Percentiles rank a stretch among this genome's conserved stretches.
phyloP scores from a whole-genome alignment of 1,140 invertebrate genomes.

The Contarinia nasturtii region DNA sequence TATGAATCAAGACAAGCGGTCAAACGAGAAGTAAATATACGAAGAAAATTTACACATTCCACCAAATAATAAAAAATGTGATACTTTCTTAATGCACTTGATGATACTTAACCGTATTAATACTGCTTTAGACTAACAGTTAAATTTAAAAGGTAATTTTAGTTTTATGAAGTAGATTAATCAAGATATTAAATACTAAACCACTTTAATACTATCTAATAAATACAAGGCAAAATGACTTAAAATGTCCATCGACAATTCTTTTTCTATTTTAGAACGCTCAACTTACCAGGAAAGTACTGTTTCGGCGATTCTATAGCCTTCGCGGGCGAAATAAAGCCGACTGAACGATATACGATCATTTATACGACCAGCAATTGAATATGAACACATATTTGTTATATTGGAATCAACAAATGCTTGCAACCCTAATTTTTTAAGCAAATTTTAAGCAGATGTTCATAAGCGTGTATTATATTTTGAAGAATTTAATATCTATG shows the following conservation, averaged over 20 bases:
- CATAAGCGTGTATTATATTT: too few relatives aligned
- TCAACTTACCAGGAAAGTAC: background rate
- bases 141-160: background rate
- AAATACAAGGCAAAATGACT: background rate
- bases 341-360: too few relatives aligned
- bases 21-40: constrained; percentile 16
- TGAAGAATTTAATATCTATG: too few relatives aligned
- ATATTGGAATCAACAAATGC: too few relatives aligned
- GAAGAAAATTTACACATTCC: background rate
- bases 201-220: background rate
- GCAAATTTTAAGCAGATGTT: too few relatives aligned
- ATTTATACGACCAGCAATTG: too few relatives aligned
- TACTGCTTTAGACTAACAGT: background rate
- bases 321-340: background rate
- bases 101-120: background rate
- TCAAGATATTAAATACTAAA: background rate
- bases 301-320: constrained; percentile 1
- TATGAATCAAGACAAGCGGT: constrained; percentile 39
- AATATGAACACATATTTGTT: too few relatives aligned
- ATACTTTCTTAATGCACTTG: background rate
- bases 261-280: constrained; percentile 1
- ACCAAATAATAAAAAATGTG: background rate
- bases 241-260: background rate
- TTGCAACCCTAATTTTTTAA: too few relatives aligned
- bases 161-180: background rate